Evolutionary conservation across 2,888 invertebrate species (phyloP).

Genomic region (Drepana falcataria): DNA sequence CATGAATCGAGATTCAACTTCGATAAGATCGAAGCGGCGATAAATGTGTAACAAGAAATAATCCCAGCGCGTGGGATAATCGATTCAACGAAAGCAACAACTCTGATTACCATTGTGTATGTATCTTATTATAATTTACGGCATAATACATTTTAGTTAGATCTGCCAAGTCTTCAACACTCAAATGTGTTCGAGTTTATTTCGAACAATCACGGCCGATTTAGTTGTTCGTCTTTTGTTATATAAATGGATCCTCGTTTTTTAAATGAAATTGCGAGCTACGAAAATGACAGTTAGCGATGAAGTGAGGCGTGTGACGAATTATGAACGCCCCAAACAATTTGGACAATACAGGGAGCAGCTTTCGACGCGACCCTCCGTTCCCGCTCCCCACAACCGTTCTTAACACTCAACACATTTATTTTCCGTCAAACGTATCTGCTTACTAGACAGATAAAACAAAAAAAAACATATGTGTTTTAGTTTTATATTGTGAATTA

Average conservation of each 20-base stretch:
- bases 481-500: neutral
- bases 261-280: constrained; percentile 31
- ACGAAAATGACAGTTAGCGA: constrained; percentile 46
- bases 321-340: constrained; percentile 61
- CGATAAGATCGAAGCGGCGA: constrained; percentile 44
- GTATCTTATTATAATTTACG: constrained; percentile 33
- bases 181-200: neutral
- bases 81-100: constrained; percentile 53
- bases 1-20: constrained; percentile 40
- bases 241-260: constrained; percentile 21
- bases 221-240: constrained; percentile 2
- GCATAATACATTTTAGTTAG: neutral
- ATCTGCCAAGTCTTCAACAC: neutral
- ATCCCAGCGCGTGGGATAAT: constrained; percentile 56
- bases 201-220: neutral
- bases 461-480: neutral
- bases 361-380: constrained; percentile 37
- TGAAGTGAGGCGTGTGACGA: constrained; percentile 51
- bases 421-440: constrained; percentile 37
- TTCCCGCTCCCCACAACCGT: constrained; percentile 34
- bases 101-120: constrained; percentile 45
- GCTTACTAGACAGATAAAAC: constrained; percentile 20
- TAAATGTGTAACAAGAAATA: constrained; percentile 47
- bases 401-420: constrained; percentile 40
- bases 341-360: constrained; percentile 53